Base-by-base conservation (phyloP, 2,113 vertebrate genomes). In the Helogale parvula region DNA sequence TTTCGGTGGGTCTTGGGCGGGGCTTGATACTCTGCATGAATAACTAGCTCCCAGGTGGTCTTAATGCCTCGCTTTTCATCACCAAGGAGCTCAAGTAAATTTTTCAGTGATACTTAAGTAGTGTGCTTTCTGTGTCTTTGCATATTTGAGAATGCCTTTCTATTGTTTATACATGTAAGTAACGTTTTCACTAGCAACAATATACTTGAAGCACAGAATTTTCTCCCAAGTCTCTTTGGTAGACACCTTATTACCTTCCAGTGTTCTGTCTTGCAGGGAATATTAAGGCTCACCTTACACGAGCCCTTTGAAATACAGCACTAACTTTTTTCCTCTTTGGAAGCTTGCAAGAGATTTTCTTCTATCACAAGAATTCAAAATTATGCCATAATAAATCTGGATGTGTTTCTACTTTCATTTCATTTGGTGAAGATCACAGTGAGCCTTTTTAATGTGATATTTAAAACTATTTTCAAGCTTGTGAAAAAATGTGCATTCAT, bases 11-110 rank as follows among this genome's bases (percentile, higher is more conserved):
- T 77, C 38, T 81, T 47, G 45, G 87, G 83, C 16, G 17, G 68
- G 27, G 17, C 11, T 60, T 52, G 71, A 74, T 72, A 68, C 3
- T 41, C 93, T 63, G 47, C 74, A 91, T 85, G 27, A 35, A 83
- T 92, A 95, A 94, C 54, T 95, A 95, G 88, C 15, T 93, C 88
- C 65, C 71, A 60, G 79, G 71, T 60, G 63, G 63, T 68, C 2
- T 41, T 33, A 17, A 80, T 72, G 15, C 9, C 92, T 50, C 50
- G 29, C 33, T 63, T 96, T 52, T 91, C 45, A 91, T 63, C 65
- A 74, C 50, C 50, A 74, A 90, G 38, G 71, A 90, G 31, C 45
- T 14, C 52, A 47, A 84, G 63, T 74, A 68, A 52, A 69, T 72
- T 85, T 84, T 91, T 60, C 87, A 80, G 6, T 27, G 23, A 79